Evolutionary conservation across 2,797 vertebrate genomes (phyloP), one percentile per base, ranked within the genome.

Genomic region (Hylomyscus alleni): DNA sequence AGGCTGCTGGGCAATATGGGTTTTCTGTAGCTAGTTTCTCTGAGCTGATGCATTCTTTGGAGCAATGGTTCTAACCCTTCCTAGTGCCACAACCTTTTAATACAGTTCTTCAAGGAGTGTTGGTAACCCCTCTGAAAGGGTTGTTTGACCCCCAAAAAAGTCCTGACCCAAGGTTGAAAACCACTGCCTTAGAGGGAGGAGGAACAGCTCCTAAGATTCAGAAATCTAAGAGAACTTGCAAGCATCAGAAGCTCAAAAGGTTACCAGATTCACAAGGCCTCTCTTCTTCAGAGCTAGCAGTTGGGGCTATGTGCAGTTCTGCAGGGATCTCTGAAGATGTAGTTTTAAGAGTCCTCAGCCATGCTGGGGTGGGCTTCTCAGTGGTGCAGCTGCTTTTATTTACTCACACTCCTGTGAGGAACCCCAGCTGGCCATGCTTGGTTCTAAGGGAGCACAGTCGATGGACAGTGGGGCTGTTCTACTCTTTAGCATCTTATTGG

Each of bases 401-500:
- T 7, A 62, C 12, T 4, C 29, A 47, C 7, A 10, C n/a, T 58
- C 13, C n/a, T 31, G 24, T 44, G 73, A 40, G 52, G 9, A 40
- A 31, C 69, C 52, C 22, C 12, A 37, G 37, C 14, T 22, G 7
- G 29, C 22, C 54, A 4, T 15, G 2, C 12, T 89, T 92, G 80
- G 8, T n/a, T 96, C 56, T 82, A 10, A 76, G 9, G 40, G 13
- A 81, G 24, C 17, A 10, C 12, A 65, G 40, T 4, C 2, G 1
- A 24, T 5, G 34, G 34, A 19, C 29, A 26, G 44, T 22, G 0
- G 0, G 37, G 1, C 65, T 50, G 4, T 13, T 4, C 37, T 50
- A 0, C 20, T 24, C 50, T 67, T 2, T 5, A 56, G 44, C 12
- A 10, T 44, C 15, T 15, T 17, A 8, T 1, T 6, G 5, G 29